Percentiles rank a stretch among this genome's conserved stretches.
Evolutionary conservation across 2,797 vertebrate genomes (phyloP).

Genomic region (Sebastes oblongus): DNA sequence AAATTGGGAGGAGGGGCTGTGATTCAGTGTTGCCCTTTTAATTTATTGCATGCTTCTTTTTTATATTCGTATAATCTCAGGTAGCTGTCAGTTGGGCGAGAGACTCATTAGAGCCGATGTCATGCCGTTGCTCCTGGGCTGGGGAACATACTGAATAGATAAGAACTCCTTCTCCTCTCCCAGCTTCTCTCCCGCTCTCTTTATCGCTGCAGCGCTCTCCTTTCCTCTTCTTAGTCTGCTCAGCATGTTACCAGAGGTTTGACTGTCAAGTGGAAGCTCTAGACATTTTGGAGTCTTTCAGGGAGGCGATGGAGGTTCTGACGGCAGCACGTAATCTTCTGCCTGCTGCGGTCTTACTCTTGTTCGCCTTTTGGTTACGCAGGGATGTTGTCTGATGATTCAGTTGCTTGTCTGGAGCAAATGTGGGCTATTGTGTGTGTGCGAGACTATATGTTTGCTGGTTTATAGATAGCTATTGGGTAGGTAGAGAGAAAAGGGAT

Average conservation of each 20-base stretch:
- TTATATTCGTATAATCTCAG: constrained; percentile 47
- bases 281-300: constrained; percentile 52
- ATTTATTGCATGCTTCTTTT: constrained; percentile 39
- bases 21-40: constrained; percentile 46
- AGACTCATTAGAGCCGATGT: constrained; percentile 62
- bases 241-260: constrained; percentile 47
- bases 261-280: constrained; percentile 54
- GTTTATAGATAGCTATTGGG: not conserved
- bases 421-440: constrained; percentile 17
- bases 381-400: constrained; percentile 50
- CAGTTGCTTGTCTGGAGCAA: constrained; percentile 41
- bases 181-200: constrained; percentile 4
- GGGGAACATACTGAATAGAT: constrained; percentile 40
- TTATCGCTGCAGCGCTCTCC: constrained; percentile 21
- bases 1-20: constrained; percentile 17
- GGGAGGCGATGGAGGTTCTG: constrained; percentile 49
- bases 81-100: constrained; percentile 44
- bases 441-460: not conserved
- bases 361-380: constrained; percentile 40
- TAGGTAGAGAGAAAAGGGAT: not conserved
- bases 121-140: constrained; percentile 35
- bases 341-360: constrained; percentile 45
- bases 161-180: constrained; percentile 39
- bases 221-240: constrained; percentile 8
- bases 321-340: constrained; percentile 41